Evolutionary conservation across 2,113 vertebrate species (phyloP).

Genomic region (Microcebus tavaratra): DNA sequence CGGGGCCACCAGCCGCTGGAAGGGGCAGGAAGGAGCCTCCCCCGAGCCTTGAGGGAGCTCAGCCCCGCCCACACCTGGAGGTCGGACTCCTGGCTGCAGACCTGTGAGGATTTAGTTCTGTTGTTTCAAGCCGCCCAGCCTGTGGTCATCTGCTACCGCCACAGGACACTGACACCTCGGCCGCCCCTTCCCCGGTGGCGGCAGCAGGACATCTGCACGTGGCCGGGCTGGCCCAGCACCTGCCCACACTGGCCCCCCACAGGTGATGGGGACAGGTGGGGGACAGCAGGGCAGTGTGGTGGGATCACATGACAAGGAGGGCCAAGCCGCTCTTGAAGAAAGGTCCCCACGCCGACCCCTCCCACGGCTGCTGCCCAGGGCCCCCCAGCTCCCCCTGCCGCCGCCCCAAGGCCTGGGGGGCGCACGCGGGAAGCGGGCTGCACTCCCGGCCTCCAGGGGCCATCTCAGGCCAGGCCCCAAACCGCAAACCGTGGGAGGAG

Average conservation of each 20-base stretch:
- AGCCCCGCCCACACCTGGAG: neutral
- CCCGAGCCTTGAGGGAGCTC: fast-evolving
- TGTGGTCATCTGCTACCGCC: neutral
- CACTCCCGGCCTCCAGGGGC: too few species aligned
- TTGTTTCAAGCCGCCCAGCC: fast-evolving
- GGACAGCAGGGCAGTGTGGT: too few species aligned
- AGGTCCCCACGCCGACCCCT: neutral
- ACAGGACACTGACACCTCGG: neutral
- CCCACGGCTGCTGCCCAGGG: fast-evolving
- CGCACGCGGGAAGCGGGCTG: neutral
- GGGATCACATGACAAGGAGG: neutral
- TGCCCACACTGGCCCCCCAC: too few species aligned
- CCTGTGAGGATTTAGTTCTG: fast-evolving
- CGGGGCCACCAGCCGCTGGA: neutral
- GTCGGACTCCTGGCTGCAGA: neutral
- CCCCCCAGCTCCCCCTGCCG: fast-evolving
- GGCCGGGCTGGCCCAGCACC: fast-evolving
- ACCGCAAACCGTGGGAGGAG: fast-evolving
- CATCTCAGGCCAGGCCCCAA: neutral
- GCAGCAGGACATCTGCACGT: too few species aligned
- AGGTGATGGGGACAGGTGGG: neutral
- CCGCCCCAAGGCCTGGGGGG: fast-evolving
- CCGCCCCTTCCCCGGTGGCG: fast-evolving
- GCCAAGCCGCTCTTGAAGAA: neutral
- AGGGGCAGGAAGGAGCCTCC: neutral